These are phyloP conservation scores for Gymnorhina tibicen DNA, from an alignment of 2,113 vertebrate genomes.

Conservation along the genomic window DNA sequence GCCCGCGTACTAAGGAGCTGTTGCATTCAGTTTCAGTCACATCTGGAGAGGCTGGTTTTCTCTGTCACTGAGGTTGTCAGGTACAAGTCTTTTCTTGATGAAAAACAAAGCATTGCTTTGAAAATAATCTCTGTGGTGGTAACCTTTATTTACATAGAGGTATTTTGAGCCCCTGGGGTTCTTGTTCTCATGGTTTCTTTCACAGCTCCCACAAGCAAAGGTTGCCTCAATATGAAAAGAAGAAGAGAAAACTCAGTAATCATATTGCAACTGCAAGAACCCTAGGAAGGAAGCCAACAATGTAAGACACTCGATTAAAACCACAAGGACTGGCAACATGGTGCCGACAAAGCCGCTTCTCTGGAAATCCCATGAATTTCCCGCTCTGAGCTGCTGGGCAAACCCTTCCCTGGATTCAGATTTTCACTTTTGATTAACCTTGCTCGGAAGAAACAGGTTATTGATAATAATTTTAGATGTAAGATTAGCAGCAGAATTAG, in stretches of 20 bases:
- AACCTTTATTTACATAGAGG: neutral
- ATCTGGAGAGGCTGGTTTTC: neutral
- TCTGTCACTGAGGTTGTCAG: neutral
- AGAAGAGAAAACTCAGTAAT: neutral
- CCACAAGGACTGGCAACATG: neutral
- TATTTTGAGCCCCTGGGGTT: neutral
- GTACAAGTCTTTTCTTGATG: constrained; percentile 3
- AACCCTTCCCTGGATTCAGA: neutral
- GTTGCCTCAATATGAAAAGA: neutral
- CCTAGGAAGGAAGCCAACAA: neutral
- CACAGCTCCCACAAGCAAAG: neutral
- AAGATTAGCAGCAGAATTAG: neutral
- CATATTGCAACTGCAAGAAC: neutral
- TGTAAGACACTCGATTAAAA: neutral
- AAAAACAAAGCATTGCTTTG: neutral
- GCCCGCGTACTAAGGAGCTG: neutral
- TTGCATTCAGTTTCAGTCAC: neutral
- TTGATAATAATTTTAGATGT: neutral
- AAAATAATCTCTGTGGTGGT: neutral
- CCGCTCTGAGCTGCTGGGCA: neutral
- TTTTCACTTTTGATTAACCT: neutral
- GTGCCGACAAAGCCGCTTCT: neutral
- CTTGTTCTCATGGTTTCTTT: neutral
- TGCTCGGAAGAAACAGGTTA: neutral
- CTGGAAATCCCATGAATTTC: neutral